A percentile compares a stretch with the other conserved stretches of the same genome.
Conservation (phyloP, 2,888 invertebrate species). For the Linnaemya tessellans region DNA sequence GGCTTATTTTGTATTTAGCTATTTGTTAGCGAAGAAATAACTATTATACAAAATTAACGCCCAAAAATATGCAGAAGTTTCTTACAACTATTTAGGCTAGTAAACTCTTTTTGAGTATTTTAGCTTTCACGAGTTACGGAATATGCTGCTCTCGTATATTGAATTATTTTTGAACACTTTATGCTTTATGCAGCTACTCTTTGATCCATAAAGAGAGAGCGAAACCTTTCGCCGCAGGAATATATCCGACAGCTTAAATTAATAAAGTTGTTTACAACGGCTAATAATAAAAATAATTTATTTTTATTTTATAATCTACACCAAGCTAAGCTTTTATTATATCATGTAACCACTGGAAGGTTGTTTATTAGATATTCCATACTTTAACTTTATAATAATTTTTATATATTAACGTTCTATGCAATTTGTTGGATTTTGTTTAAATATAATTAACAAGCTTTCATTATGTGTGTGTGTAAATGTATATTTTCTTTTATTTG, state of each 20-base stretch:
- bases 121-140: too few species aligned
- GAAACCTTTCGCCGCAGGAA: neutral
- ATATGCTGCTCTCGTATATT: too few species aligned
- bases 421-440: conserved; percentile 29
- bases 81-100: too few species aligned
- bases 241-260: neutral
- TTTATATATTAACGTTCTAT: conserved; percentile 50
- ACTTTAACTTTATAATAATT: conserved; percentile 31
- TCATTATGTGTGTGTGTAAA: conserved; percentile 13
- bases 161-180: too few species aligned
- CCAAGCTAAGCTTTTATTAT: conserved; percentile 50
- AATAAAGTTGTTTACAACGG: neutral
- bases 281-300: neutral
- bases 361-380: neutral
- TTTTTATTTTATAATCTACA: conserved; percentile 13
- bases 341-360: neutral
- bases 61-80: too few species aligned
- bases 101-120: too few species aligned
- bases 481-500: conserved; percentile 27
- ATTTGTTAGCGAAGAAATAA: too few species aligned
- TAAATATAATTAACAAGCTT: conserved; percentile 69
- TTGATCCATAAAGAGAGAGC: too few species aligned
- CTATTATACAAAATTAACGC: too few species aligned
- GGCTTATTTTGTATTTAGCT: too few species aligned
- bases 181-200: too few species aligned